Evolutionary conservation across 2,797 vertebrate genomes (phyloP).

Genomic region (Tokudaia muenninki): DNA sequence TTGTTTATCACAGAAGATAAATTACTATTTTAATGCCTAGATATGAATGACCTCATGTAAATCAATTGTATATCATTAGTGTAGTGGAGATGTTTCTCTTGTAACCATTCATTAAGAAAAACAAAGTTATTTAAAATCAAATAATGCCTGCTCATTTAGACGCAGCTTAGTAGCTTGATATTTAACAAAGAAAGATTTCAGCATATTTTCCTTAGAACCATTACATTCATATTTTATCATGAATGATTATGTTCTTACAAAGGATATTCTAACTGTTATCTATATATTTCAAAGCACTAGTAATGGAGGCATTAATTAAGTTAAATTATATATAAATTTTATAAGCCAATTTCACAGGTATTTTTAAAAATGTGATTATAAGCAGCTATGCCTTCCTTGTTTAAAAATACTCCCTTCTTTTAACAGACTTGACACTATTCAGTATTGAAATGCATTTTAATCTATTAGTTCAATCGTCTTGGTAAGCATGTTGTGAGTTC

Average conservation of each 20-base stretch:
- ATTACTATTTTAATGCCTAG: conserved; percentile 38
- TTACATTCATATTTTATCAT: conserved; percentile 34
- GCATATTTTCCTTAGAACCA: conserved; percentile 15
- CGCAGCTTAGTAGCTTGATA: conserved; percentile 10
- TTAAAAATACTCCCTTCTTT: background rate
- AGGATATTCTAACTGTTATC: background rate
- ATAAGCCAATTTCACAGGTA: background rate
- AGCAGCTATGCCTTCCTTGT: conserved; percentile 29
- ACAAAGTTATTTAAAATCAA: conserved; percentile 53
- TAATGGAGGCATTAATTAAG: conserved; percentile 10
- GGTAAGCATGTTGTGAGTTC: conserved; percentile 64
- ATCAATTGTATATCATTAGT: background rate
- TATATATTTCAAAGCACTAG: conserved; percentile 44
- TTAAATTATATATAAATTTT: conserved; percentile 43
- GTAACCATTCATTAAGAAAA: conserved; percentile 20
- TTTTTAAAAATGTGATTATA: conserved; percentile 53
- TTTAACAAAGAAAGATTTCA: conserved; percentile 12
- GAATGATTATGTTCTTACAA: background rate
- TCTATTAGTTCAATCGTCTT: conserved; percentile 72
- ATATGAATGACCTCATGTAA: conserved; percentile 35
- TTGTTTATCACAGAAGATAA: background rate
- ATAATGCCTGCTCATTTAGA: background rate
- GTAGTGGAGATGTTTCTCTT: background rate
- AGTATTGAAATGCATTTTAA: conserved; percentile 70
- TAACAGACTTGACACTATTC: conserved; percentile 16